Evolutionary conservation across 2,888 invertebrate species (phyloP), one percentile per base, ranked within the genome.

Genomic region (Idaea dimidiata): DNA sequence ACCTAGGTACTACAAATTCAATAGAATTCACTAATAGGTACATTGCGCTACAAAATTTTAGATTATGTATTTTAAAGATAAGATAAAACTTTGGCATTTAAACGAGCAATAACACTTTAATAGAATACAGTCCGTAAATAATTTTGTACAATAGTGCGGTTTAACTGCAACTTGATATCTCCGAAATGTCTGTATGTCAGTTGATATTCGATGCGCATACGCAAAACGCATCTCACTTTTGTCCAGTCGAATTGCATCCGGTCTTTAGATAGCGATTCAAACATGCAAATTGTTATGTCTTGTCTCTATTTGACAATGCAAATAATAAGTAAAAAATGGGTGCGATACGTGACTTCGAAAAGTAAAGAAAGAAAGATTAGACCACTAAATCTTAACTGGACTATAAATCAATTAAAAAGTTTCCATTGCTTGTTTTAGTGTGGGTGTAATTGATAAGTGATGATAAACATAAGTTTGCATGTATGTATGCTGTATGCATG

Each of bases 121-220:
- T 32, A 32, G 10, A 32, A 32, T 32, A 10, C 10, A 32, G 54
- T 60, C 87, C 89, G 89, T 88, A 91, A 89, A 84, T 82, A 83
- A 80, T 76, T 80, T 43, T 3, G 71, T 72, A 86, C 86, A 89
- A 88, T 84, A 74, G 73, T 70, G 78, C 71, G 85, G 86, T 87
- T 83, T 83, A 81, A 86, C 79, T 86, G 90, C 81, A 90, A 88
- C 80, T 73, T 68, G 76, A 89, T 84, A 89, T 88, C 81, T 79
- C 78, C 81, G 66, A 69, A 72, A 70, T 68, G 64, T 33, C 79
- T 80, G 78, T 80, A 79, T 72, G 59, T 65, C 62, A 69, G 59
- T 66, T 72, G 84, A 74, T 73, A 85, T 83, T 74, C 71, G 84
- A 86, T 86, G 76, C 81, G 81, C 66, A 63, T 72, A 82, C 84